Evolutionary conservation across 2,113 vertebrate genomes (phyloP).

Genomic region (Myiozetetes cayanensis): DNA sequence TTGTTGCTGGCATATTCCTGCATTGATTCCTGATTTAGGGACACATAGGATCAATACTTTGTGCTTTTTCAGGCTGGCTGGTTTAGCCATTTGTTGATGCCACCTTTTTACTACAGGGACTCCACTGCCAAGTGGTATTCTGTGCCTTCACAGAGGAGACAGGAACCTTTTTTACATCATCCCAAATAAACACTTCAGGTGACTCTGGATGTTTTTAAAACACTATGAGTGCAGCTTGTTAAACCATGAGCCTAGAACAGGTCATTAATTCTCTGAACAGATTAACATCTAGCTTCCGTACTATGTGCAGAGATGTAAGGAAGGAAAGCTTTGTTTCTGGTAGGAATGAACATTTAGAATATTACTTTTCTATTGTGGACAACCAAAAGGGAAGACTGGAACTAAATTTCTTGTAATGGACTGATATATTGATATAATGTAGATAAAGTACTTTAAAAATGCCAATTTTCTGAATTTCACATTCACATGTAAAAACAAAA

Average conservation of each 20-base stretch:
- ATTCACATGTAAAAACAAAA: background rate
- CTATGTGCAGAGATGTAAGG: background rate
- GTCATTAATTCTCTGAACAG: background rate
- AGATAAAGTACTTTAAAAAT: background rate
- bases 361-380: background rate
- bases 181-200: background rate
- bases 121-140: background rate
- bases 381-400: background rate
- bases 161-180: background rate
- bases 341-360: background rate
- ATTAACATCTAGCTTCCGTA: background rate
- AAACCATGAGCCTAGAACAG: background rate
- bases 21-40: background rate
- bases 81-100: background rate
- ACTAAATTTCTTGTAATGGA: background rate
- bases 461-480: background rate
- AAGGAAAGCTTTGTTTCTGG: background rate
- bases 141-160: background rate
- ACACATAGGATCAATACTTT: background rate
- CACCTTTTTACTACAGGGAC: background rate
- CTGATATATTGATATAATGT: background rate
- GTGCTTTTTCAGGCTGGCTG: background rate
- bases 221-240: background rate
- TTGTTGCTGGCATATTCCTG: background rate
- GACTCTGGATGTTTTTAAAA: background rate